Evolutionary conservation across 2,888 invertebrate genomes (phyloP).

Genomic region (Acleris cristana): DNA sequence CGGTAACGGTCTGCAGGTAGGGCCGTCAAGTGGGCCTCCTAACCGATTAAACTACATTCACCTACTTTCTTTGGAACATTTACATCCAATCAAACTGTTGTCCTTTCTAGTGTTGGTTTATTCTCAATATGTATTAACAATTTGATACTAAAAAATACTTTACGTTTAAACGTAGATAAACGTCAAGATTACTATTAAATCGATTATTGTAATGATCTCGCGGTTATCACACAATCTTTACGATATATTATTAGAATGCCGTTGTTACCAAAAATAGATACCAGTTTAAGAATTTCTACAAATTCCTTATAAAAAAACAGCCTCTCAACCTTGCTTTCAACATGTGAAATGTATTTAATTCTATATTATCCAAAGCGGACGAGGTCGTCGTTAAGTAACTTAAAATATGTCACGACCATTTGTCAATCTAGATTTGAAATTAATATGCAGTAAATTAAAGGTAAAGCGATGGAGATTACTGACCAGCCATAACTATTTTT

Average conservation of each 20-base stretch:
- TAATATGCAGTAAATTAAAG: background rate
- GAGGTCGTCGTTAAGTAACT: slow-evolving; percentile 26
- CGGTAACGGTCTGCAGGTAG: slow-evolving; percentile 31
- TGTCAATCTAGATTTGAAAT: slow-evolving; percentile 15
- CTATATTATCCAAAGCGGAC: slow-evolving; percentile 16
- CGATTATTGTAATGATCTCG: no score
- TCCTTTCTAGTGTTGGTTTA: slow-evolving; percentile 4
- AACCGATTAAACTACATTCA: slow-evolving; percentile 35
- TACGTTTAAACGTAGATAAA: background rate
- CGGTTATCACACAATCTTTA: no score
- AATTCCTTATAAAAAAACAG: background rate
- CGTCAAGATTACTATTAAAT: no score
- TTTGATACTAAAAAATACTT: background rate
- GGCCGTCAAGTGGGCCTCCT: slow-evolving; percentile 16
- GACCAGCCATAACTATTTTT: background rate
- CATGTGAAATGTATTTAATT: slow-evolving; percentile 8
- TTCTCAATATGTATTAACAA: background rate
- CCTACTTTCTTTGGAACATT: slow-evolving; percentile 32
- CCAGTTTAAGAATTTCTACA: no score
- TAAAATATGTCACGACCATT: slow-evolving; percentile 12
- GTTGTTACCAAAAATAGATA: no score
- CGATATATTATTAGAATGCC: no score
- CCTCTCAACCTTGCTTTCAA: slow-evolving; percentile 26
- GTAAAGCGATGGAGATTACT: background rate
- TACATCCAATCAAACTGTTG: slow-evolving; percentile 17